phyloP scores from a whole-genome alignment of 2,888 invertebrate genomes.

The Tetranychus piercei region DNA sequence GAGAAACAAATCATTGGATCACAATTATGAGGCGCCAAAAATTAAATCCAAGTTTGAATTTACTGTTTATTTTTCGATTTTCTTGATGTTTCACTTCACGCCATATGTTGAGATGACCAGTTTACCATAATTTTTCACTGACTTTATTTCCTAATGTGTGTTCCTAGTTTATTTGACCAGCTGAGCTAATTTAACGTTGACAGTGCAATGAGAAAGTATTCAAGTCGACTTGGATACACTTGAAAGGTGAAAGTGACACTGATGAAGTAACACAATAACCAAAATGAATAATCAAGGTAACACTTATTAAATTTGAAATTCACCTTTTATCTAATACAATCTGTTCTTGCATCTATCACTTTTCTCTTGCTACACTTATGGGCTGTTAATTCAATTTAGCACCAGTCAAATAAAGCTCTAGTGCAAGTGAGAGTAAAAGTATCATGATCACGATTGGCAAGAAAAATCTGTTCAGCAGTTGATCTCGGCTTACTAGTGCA shows the following conservation, averaged over 20 bases:
- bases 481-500: background rate
- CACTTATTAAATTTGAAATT: too few species aligned
- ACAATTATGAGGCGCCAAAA: background rate
- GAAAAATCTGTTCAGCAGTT: background rate
- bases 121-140: too few species aligned
- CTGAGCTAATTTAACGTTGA: too few species aligned
- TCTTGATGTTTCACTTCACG: background rate
- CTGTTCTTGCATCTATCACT: background rate
- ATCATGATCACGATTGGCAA: background rate
- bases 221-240: too few species aligned
- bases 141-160: too few species aligned
- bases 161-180: too few species aligned
- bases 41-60: background rate
- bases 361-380: background rate
- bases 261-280: too few species aligned
- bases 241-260: too few species aligned
- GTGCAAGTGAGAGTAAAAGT: background rate
- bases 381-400: background rate
- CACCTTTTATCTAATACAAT: too few species aligned
- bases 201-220: too few species aligned
- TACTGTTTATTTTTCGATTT: background rate
- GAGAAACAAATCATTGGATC: background rate
- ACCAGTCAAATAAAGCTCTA: background rate
- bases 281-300: too few species aligned
- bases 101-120: too few species aligned